Conservation (phyloP, 1,140 invertebrate genomes). For the Euwallacea fornicatus region DNA sequence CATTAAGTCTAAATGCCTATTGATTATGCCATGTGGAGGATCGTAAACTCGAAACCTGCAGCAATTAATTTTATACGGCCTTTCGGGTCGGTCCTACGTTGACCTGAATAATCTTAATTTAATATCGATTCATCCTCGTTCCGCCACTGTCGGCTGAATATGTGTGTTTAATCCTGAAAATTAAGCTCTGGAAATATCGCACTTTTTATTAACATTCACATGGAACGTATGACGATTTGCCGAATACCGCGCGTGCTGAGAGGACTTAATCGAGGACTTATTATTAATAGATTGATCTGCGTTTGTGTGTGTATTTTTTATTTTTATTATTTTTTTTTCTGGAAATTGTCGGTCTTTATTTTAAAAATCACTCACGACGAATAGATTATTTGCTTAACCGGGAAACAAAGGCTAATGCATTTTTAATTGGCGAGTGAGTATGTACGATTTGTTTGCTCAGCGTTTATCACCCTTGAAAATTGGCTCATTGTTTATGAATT, state of each 20-base stretch:
- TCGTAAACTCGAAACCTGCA: neutral
- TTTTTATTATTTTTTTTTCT: too few species aligned
- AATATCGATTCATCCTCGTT: neutral
- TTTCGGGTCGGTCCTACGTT: neutral
- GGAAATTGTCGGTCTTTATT: too few species aligned
- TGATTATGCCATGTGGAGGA: neutral
- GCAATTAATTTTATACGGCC: slow-evolving; percentile 1
- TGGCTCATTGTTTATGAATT: too few species aligned
- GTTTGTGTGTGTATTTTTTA: neutral
- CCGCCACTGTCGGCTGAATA: neutral
- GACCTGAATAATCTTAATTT: neutral
- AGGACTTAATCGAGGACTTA: neutral
- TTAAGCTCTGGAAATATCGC: neutral
- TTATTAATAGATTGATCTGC: neutral
- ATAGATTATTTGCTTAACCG: too few species aligned
- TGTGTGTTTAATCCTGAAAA: neutral
- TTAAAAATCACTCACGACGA: too few species aligned
- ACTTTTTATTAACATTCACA: neutral
- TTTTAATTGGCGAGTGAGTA: too few species aligned
- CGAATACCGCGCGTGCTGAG: neutral
- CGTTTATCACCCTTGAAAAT: too few species aligned
- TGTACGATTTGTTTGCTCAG: too few species aligned
- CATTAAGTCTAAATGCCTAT: too few species aligned
- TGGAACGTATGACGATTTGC: neutral
- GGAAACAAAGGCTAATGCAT: too few species aligned